These are phyloP conservation scores for Helleia helle DNA, from an alignment of 2,888 invertebrate species.

Conservation along the genomic window DNA sequence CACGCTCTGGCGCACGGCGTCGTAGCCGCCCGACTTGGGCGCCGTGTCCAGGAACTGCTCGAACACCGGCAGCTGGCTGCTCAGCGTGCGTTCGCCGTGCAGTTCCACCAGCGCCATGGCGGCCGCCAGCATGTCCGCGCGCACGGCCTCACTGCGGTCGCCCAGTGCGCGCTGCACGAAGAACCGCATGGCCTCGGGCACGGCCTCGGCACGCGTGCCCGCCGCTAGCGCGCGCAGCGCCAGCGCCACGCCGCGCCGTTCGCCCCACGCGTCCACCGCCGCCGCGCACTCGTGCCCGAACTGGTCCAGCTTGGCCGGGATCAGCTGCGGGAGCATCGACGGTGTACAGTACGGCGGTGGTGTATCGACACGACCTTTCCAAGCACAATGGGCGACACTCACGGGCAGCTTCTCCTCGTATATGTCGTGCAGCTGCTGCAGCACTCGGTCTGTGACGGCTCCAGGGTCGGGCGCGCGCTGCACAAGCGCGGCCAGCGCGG, in stretches of 20 bases:
- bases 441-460: slow-evolving; percentile 46
- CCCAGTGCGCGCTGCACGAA: slow-evolving; percentile 90
- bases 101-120: slow-evolving; percentile 83
- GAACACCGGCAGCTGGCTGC: slow-evolving; percentile 90
- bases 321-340: slow-evolving; percentile 75
- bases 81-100: slow-evolving; percentile 22
- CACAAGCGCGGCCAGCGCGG: slow-evolving; percentile 78
- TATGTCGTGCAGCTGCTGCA: slow-evolving; percentile 79
- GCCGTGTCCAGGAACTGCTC: slow-evolving; percentile 95
- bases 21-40: slow-evolving; percentile 91
- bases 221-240: slow-evolving; percentile 87
- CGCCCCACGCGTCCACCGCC: slow-evolving; percentile 92
- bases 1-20: slow-evolving; percentile 95
- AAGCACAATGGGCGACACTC: slow-evolving; percentile 15
- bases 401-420: slow-evolving; percentile 85
- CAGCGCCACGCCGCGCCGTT: slow-evolving; percentile 90
- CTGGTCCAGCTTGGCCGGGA: slow-evolving; percentile 90
- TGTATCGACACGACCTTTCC: too few species aligned
- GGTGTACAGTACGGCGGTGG: too few species aligned
- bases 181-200: slow-evolving; percentile 83
- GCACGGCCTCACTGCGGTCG: slow-evolving; percentile 87
- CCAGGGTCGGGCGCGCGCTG: slow-evolving; percentile 37
- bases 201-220: slow-evolving; percentile 77
- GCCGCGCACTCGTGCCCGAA: slow-evolving; percentile 92
- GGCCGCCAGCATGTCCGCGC: slow-evolving; percentile 93